Evolutionary conservation across 2,113 vertebrate genomes (phyloP), one percentile per base, ranked within the genome.

Genomic region (Sapayoa aenigma): DNA sequence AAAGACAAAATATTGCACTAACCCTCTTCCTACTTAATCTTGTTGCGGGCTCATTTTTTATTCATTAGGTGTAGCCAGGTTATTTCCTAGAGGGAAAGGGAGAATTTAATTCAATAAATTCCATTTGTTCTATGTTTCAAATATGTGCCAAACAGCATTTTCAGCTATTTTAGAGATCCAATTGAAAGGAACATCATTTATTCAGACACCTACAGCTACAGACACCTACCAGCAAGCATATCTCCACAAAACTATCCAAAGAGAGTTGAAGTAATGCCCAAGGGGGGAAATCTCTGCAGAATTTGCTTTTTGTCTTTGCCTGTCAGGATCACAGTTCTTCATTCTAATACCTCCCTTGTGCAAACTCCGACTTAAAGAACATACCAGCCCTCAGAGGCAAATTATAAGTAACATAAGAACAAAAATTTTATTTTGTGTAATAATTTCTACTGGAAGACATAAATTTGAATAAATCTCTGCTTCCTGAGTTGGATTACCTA

Each of bases 371-470:
- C 9, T 59, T 86, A 69, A 72, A 73, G 41, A 76, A 71, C 65
- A 89, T 42, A 59, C 49, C 21, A 0, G 42, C 27, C 15, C 33
- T 83, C 62, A 50, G 30, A 93, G 53, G 25, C 14, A 80, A 71
- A 90, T 76, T 76, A 75, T 72, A 56, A 91, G 46, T 66, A 89
- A 75, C 16, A 63, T 17, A 63, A 69, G 83, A 88, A 87, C 80
- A 68, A 37, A 87, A 83, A 68, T n/a, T 6, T 0, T 25, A 25
- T 59, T 93, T 56, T 83, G 37, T 71, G 25, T 47, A 74, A 63
- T 62, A 75, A 60, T 58, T 94, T 91, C 47, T 76, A 84, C 42
- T 67, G 27, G 17, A 91, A 90, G 30, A 68, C 23, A 68, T 5
- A 91, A 82, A 66, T 24, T 19, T 5, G 20, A n/a, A 39, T 33